Evolutionary conservation across 64 coral and sea anemone genomes (phyloP).

Genomic region (Montipora cactus): DNA sequence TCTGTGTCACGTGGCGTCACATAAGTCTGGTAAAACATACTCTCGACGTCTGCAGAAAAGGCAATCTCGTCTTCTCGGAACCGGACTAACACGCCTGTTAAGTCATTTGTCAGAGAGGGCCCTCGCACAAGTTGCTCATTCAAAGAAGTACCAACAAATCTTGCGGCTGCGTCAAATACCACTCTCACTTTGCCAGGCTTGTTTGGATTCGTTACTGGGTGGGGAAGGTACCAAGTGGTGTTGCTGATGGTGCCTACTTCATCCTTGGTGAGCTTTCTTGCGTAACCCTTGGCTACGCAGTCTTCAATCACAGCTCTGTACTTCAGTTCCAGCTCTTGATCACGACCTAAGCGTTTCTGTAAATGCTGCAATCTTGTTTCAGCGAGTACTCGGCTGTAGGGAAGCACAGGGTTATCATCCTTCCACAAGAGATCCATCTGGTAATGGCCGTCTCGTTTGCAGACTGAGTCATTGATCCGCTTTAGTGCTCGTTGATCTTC

Average conservation of each 20-base stretch:
- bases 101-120: constrained; percentile 41
- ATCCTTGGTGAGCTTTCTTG: constrained; percentile 51
- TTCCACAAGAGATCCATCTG: constrained; percentile 66
- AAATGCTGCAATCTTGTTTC: constrained; percentile 39
- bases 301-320: constrained; percentile 53
- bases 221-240: constrained; percentile 21
- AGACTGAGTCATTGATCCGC: constrained; percentile 31
- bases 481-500: constrained; percentile 44
- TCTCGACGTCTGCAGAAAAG: constrained; percentile 42
- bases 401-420: constrained; percentile 1
- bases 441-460: constrained; percentile 17
- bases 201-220: constrained; percentile 32
- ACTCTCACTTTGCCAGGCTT: constrained; percentile 29
- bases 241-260: constrained; percentile 23
- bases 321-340: constrained; percentile 27
- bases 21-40: constrained; percentile 48
- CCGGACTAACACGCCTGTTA: constrained; percentile 37
- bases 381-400: constrained; percentile 44
- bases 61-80: constrained; percentile 47
- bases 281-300: constrained; percentile 24
- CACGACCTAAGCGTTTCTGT: constrained; percentile 32
- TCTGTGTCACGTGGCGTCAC: constrained; percentile 39
- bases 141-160: constrained; percentile 13
- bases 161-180: constrained; percentile 13
- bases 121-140: constrained; percentile 47